phyloP scores from a whole-genome alignment of 2,113 vertebrate species.

The Strix uralensis region DNA sequence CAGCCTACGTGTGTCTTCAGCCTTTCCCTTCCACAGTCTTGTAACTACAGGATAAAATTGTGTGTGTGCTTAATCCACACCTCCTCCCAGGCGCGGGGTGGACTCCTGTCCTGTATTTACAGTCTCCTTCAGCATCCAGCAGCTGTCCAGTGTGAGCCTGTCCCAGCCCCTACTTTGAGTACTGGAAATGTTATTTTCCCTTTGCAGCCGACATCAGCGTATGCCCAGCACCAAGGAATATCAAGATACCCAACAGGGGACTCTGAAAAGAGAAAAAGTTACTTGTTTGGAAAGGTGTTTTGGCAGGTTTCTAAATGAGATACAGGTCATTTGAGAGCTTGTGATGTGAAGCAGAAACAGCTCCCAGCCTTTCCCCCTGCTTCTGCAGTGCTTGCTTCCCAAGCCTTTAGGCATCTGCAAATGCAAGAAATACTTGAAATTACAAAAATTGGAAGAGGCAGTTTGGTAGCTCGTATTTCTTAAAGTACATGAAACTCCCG shows the following conservation, averaged over 20 bases:
- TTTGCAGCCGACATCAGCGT: neutral
- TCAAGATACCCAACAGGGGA: neutral
- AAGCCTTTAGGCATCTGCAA: neutral
- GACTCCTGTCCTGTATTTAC: neutral
- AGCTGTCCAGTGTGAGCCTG: neutral
- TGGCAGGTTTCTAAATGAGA: conserved; percentile 3
- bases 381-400: neutral
- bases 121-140: neutral
- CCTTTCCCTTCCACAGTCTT: neutral
- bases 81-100: neutral
- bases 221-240: neutral
- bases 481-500: neutral
- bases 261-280: neutral
- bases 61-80: neutral
- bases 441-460: conserved; percentile 25
- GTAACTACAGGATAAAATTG: neutral
- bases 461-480: conserved; percentile 35
- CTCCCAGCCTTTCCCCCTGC: neutral
- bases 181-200: neutral
- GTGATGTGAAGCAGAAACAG: neutral
- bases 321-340: neutral
- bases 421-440: conserved; percentile 32
- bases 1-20: neutral
- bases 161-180: neutral
- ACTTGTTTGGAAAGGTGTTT: neutral